Evolutionary conservation across 2,797 vertebrate species (phyloP).

Genomic region (Poeciliopsis paucimaculata): DNA sequence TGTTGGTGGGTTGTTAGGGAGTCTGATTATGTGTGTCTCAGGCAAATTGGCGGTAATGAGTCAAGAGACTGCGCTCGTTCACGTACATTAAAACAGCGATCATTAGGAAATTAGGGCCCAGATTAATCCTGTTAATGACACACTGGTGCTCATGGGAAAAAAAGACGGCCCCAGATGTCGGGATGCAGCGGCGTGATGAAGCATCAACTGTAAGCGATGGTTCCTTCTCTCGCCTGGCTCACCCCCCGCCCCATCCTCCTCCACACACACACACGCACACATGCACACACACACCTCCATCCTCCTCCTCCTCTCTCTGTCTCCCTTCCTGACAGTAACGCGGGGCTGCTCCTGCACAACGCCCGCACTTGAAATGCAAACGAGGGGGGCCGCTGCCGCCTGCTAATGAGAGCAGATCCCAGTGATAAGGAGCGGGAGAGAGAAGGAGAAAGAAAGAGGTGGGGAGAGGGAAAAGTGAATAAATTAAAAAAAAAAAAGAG

Average conservation of each 20-base stretch:
- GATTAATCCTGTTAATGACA: slow-evolving; percentile 99
- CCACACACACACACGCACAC: not conserved
- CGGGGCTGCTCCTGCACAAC: slow-evolving; percentile 87
- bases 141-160: slow-evolving; percentile 93
- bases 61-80: slow-evolving; percentile 98
- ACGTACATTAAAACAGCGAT: slow-evolving; percentile 99
- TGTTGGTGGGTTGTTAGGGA: slow-evolving; percentile 93
- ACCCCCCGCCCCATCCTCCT: slow-evolving; percentile 27
- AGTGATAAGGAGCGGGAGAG: slow-evolving; percentile 86
- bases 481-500: slow-evolving; percentile 82
- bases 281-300: slow-evolving; percentile 3
- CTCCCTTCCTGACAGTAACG: slow-evolving; percentile 79
- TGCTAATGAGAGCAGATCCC: slow-evolving; percentile 99
- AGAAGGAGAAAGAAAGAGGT: slow-evolving; percentile 71
- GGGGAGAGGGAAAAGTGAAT: slow-evolving; percentile 84
- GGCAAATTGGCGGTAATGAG: slow-evolving; percentile 99
- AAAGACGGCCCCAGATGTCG: slow-evolving; percentile 96
- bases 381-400: slow-evolving; percentile 90
- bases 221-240: slow-evolving; percentile 23
- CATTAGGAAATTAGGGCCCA: slow-evolving; percentile 99
- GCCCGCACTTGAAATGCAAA: slow-evolving; percentile 99
- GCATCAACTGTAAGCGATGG: slow-evolving; percentile 81
- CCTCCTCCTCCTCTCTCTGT: slow-evolving; percentile 24
- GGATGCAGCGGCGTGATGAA: slow-evolving; percentile 87
- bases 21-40: slow-evolving; percentile 97